Conservation (phyloP, 1,140 invertebrate genomes). For the Gryon sp. region DNA sequence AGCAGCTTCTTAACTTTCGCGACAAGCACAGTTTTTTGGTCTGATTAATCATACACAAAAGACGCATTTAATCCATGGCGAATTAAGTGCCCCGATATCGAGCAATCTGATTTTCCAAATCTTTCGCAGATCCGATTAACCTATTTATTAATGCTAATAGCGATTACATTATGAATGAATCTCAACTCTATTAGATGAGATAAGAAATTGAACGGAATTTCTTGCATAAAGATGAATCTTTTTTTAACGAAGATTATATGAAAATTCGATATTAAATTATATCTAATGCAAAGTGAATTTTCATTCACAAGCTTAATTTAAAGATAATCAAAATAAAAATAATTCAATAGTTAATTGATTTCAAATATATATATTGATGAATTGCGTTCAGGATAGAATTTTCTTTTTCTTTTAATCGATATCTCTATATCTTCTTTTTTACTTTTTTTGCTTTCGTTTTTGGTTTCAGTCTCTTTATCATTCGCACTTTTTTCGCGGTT, state of each 20-base stretch:
- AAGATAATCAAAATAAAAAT: too few relatives aligned
- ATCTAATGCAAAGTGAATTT: too few relatives aligned
- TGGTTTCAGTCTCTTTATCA: constrained; percentile 33
- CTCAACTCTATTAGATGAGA: not conserved
- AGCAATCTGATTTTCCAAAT: constrained; percentile 2
- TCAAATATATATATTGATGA: too few relatives aligned
- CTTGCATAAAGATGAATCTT: too few relatives aligned
- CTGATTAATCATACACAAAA: constrained; percentile 29
- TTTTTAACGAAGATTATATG: too few relatives aligned
- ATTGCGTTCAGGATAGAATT: too few relatives aligned
- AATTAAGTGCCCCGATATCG: constrained; percentile 6
- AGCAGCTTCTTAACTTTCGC: constrained; percentile 37
- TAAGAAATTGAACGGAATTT: too few relatives aligned
- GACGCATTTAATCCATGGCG: not conserved
- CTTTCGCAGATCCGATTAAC: not conserved
- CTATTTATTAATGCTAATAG: constrained; percentile 7
- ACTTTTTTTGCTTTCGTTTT: constrained; percentile 14
- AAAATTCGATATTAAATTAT: too few relatives aligned
- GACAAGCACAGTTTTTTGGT: constrained; percentile 13
- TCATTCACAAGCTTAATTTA: too few relatives aligned
- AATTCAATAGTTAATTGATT: too few relatives aligned
- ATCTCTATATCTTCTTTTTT: too few relatives aligned
- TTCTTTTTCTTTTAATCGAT: too few relatives aligned
- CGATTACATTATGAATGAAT: constrained; percentile 8
- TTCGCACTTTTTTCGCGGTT: constrained; percentile 27